These are phyloP conservation scores for Pheosia gnoma DNA, from an alignment of 2,888 invertebrate species.

Conservation along the genomic window DNA sequence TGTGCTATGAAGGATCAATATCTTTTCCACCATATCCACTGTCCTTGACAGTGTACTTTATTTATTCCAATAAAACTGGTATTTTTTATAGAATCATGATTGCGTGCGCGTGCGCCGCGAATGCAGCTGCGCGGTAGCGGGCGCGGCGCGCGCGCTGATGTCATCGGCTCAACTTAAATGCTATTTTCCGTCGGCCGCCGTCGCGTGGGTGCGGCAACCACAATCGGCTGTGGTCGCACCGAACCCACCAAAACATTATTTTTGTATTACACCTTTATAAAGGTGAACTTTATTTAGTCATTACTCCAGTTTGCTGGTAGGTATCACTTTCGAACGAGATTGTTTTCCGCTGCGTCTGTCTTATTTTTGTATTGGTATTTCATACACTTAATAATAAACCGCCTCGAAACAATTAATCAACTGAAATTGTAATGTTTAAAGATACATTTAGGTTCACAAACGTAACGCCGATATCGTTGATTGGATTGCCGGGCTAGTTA, in stretches of 20 bases:
- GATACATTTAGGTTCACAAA: too few species aligned
- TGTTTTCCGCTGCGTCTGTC: background rate
- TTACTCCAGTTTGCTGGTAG: background rate
- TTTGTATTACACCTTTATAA: constrained; percentile 24
- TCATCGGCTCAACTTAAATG: constrained; percentile 79
- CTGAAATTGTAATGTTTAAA: background rate
- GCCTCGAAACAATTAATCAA: background rate
- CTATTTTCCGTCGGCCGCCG: constrained; percentile 74
- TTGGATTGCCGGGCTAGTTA: too few species aligned
- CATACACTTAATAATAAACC: background rate
- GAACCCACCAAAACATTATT: constrained; percentile 43
- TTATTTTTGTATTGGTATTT: background rate
- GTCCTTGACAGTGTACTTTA: constrained; percentile 11
- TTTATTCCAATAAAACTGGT: constrained; percentile 23
- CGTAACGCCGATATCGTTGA: too few species aligned
- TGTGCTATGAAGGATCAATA: background rate
- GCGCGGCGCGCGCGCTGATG: constrained; percentile 75
- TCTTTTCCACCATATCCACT: constrained; percentile 5
- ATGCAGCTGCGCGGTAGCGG: constrained; percentile 66
- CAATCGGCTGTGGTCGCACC: constrained; percentile 61
- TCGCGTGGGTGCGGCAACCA: constrained; percentile 73
- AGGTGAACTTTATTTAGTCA: constrained; percentile 5
- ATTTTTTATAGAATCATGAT: constrained; percentile 40
- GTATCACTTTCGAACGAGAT: constrained; percentile 4
- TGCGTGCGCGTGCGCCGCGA: constrained; percentile 51